These are phyloP conservation scores for Sepiola atlantica DNA, from an alignment of 2,888 invertebrate genomes.

Conservation along the genomic window DNA sequence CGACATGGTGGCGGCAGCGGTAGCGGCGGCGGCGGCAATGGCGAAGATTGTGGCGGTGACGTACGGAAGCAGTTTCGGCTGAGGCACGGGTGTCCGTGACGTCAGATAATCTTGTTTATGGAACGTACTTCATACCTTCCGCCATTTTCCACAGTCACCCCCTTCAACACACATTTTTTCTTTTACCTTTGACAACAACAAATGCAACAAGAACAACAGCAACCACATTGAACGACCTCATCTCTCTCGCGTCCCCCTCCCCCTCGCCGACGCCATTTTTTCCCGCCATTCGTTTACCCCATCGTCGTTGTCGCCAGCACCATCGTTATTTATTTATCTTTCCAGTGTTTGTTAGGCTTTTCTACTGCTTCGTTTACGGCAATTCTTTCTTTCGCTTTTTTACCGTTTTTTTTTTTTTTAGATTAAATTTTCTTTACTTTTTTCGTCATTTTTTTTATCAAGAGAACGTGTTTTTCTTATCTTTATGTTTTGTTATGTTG, in stretches of 20 bases:
- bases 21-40: too few relatives aligned
- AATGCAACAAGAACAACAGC: neutral
- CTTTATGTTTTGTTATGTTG: neutral
- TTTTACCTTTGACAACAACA: neutral
- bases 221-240: neutral
- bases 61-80: neutral
- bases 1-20: too few relatives aligned
- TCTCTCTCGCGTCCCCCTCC: neutral
- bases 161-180: neutral
- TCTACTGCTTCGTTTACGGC: constrained; percentile 11
- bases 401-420: neutral
- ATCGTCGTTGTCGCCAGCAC: neutral
- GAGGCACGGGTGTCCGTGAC: constrained; percentile 12
- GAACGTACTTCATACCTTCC: neutral
- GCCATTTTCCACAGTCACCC: neutral
- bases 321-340: neutral
- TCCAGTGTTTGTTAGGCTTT: constrained; percentile 1
- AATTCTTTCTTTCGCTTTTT: neutral
- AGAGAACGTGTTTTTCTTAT: neutral
- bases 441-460: neutral
- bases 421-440: neutral
- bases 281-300: neutral
- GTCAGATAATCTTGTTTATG: constrained; percentile 20
- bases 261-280: neutral
- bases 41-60: too few relatives aligned